Evolutionary conservation across 2,888 invertebrate genomes (phyloP), one percentile per base, ranked within the genome.

Genomic region (Atherix ibis): DNA sequence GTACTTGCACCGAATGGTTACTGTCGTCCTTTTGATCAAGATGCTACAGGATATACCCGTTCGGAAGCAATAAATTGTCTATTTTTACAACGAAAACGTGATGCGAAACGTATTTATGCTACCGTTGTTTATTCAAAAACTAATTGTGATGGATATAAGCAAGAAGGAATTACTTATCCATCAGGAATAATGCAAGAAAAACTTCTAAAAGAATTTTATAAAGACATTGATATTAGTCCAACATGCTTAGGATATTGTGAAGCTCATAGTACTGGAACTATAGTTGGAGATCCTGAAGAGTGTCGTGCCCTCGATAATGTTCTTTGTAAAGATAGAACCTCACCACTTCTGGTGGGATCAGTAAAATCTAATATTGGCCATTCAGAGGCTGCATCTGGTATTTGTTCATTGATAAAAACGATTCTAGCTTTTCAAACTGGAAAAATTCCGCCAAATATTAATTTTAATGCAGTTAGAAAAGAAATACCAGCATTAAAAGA

Each of bases 361-460:
- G 76, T 91, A 19, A 95, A 95, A 54, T 89, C 91, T 0, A 95
- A 92, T 58, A 69, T 92, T 55, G 95, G 95, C 0, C 95, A 95
- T 58, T 72, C 84, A 1, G 95, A 95, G 53, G 81, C 91, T 1
- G 73, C 75, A 2, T 82, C 84, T 4, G 83, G 88, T 6, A 63
- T 89, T 2, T 84, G 84, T 45, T 80, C 85, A 0, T 55, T 91
- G 39, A 73, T 79, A 1, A 91, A 91, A 67, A 81, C 76, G 43
- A 52, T 84, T 31, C 70, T 88, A 32, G 78, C 83, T 0, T 84
- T 89, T 67, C 80, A 87, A 50, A 72, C 71, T 4, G 79, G 81
- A 1, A 60, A 66, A 15, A 72, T 95, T 31, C 81, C 92, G 1
- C 85, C 88, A 3, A 95, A 94, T 53, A 66, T 94, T 9, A 76